These are phyloP conservation scores for Melipona bicolor DNA, from an alignment of 2,888 invertebrate species.

Conservation along the genomic window DNA sequence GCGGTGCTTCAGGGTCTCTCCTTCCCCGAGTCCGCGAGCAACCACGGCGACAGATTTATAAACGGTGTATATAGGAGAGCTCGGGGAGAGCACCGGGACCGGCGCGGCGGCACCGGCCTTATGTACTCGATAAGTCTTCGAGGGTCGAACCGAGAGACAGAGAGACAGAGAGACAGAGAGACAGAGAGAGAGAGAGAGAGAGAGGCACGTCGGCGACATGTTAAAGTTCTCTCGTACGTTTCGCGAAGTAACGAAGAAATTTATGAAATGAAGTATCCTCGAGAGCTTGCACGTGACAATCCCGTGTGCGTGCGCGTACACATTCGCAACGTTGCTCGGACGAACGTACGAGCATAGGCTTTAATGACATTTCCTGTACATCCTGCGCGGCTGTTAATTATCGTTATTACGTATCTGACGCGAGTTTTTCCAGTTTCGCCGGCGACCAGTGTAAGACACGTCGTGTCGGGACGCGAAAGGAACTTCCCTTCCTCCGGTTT, in stretches of 20 bases:
- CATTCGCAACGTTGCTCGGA: slow-evolving; percentile 30
- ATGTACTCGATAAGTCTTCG: slow-evolving; percentile 72
- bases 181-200: slow-evolving; percentile 27
- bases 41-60: slow-evolving; percentile 70
- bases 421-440: slow-evolving; percentile 3
- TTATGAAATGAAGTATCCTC: slow-evolving; percentile 67
- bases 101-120: slow-evolving; percentile 59
- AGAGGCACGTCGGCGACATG: slow-evolving; percentile 68
- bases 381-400: slow-evolving; percentile 41
- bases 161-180: slow-evolving; percentile 20
- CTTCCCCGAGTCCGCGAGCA: not conserved
- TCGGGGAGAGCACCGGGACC: slow-evolving; percentile 59
- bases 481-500: not conserved
- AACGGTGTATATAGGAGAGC: slow-evolving; percentile 60
- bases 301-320: slow-evolving; percentile 9
- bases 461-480: not conserved
- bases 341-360: slow-evolving; percentile 22
- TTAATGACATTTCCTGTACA: slow-evolving; percentile 59
- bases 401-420: slow-evolving; percentile 50
- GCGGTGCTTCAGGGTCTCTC: slow-evolving; percentile 10
- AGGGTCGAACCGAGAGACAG: slow-evolving; percentile 58
- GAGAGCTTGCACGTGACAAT: too few relatives aligned
- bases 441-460: not conserved
- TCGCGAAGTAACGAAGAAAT: slow-evolving; percentile 72
- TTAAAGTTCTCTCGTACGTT: slow-evolving; percentile 63